phyloP scores from a whole-genome alignment of 1,140 invertebrate genomes.

The Lordiphosa stackelbergi region DNA sequence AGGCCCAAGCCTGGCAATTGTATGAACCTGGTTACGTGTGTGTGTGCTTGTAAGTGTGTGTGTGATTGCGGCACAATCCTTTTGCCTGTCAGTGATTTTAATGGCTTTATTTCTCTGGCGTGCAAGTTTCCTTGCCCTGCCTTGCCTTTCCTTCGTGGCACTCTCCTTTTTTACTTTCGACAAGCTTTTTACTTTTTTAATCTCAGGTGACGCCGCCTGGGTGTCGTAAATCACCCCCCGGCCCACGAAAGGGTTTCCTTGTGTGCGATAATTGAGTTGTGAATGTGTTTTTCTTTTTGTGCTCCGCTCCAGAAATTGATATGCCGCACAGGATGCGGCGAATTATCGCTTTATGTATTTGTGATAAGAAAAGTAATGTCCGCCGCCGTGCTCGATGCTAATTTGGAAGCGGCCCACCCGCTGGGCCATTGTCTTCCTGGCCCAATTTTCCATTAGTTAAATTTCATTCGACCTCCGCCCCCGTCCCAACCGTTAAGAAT shows the following conservation, averaged over 20 bases:
- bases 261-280: conserved; percentile 72
- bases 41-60: conserved; percentile 18
- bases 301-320: conserved; percentile 43
- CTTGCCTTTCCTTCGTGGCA: conserved; percentile 15
- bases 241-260: conserved; percentile 47
- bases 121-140: conserved; percentile 31
- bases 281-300: conserved; percentile 41
- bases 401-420: conserved; percentile 28
- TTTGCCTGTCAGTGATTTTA: conserved; percentile 74
- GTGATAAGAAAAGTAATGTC: conserved; percentile 26
- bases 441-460: conserved; percentile 51
- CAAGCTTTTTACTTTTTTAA: conserved; percentile 76
- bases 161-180: conserved; percentile 47
- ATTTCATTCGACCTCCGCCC: conserved; percentile 34
- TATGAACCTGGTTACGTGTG: conserved; percentile 7
- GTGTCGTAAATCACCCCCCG: conserved; percentile 68
- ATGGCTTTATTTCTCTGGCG: conserved; percentile 66
- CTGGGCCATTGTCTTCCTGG: conserved; percentile 13
- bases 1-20: conserved; percentile 20
- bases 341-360: conserved; percentile 64
- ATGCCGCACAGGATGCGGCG: conserved; percentile 58
- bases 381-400: conserved; percentile 34
- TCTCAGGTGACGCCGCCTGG: conserved; percentile 76
- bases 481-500: conserved; percentile 54
- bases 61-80: conserved; percentile 66